Evolutionary conservation across 2,113 vertebrate genomes (phyloP).

Genomic region (Barbus barbus): DNA sequence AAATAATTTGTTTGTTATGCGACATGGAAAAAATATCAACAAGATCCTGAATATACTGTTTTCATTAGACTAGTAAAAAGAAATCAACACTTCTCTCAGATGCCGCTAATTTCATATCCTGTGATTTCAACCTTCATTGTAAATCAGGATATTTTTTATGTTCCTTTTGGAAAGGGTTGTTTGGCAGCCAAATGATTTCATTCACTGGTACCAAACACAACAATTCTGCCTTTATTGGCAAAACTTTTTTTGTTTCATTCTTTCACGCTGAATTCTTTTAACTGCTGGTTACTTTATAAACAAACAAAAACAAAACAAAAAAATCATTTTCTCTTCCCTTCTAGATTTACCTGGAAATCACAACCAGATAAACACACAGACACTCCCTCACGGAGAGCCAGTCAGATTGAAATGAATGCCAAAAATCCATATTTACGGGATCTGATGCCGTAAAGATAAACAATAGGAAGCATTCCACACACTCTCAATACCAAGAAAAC

Average conservation of each 20-base stretch:
- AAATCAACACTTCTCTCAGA: neutral
- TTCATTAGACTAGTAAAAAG: neutral
- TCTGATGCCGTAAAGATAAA: neutral
- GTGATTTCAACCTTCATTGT: neutral
- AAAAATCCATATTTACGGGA: slow-evolving; percentile 4
- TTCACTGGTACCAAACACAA: slow-evolving; percentile 48
- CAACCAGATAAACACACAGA: neutral
- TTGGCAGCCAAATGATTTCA: slow-evolving; percentile 55
- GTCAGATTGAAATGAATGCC: neutral
- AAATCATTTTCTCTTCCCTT: neutral
- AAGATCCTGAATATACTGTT: neutral
- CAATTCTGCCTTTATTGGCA: slow-evolving; percentile 30
- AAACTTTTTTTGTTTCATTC: slow-evolving; percentile 22
- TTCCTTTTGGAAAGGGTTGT: slow-evolving; percentile 33
- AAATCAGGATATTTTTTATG: neutral
- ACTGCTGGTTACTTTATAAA: neutral
- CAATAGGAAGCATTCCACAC: neutral
- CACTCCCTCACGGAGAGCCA: neutral
- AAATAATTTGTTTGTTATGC: too few relatives aligned
- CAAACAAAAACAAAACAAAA: neutral
- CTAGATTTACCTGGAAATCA: neutral
- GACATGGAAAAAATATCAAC: neutral
- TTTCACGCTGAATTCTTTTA: neutral
- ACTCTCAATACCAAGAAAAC: neutral
- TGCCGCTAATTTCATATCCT: neutral